Evolutionary conservation across 2,113 vertebrate species (phyloP).

Genomic region (Xyliphius kryptos): DNA sequence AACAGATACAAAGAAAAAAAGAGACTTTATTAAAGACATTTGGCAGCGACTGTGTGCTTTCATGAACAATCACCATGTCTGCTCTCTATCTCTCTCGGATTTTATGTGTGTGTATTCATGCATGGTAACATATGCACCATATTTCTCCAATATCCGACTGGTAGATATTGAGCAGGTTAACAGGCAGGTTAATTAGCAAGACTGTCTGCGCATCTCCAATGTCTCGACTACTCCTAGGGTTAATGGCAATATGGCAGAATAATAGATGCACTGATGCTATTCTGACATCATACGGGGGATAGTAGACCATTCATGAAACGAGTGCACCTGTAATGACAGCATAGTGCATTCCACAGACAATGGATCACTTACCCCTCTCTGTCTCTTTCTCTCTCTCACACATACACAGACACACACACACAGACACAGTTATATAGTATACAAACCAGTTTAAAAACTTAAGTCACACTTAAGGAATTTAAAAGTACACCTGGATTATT

Average conservation of each 20-base stretch:
- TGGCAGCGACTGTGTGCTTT: conserved; percentile 8
- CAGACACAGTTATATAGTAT: no score
- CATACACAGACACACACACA: no score
- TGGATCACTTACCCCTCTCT: no score
- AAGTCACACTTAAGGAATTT: no score
- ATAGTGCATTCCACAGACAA: conserved; percentile 32
- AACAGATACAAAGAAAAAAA: no score
- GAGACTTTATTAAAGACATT: not conserved
- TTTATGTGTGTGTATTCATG: not conserved
- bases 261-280: conserved; percentile 36
- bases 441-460: no score
- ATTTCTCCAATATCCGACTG: not conserved
- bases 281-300: conserved; percentile 27
- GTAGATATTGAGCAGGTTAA: conserved; percentile 24
- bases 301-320: conserved; percentile 30
- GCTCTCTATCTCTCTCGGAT: no score
- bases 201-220: conserved; percentile 13
- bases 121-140: not conserved
- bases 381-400: no score
- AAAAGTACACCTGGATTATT: no score
- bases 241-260: conserved; percentile 26
- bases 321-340: conserved; percentile 33
- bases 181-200: conserved; percentile 25
- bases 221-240: conserved; percentile 18
- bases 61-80: conserved; percentile 1